phyloP scores from a whole-genome alignment of 2,888 invertebrate species.

The Tipula unca region DNA sequence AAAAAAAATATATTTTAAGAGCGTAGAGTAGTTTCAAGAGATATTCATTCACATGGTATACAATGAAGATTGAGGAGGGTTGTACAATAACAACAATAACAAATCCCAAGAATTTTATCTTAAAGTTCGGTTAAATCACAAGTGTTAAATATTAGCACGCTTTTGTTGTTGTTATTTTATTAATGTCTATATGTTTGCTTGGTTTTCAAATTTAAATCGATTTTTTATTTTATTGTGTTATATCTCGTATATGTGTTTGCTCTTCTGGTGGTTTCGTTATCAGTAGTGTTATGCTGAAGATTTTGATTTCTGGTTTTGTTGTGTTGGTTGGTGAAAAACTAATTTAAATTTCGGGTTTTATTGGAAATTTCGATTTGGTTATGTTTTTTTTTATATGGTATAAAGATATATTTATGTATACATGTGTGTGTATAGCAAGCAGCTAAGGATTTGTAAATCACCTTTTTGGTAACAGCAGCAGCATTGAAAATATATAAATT shows the following conservation, averaged over 20 bases:
- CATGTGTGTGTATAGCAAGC: neutral
- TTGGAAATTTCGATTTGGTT: neutral
- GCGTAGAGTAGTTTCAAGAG: neutral
- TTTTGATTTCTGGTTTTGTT: neutral
- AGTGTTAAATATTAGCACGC: neutral
- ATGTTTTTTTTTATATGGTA: neutral
- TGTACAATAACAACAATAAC: neutral
- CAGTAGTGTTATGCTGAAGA: neutral
- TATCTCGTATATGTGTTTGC: too few relatives aligned
- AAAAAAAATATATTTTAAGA: neutral
- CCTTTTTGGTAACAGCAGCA: neutral
- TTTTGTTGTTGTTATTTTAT: neutral
- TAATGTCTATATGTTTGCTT: neutral
- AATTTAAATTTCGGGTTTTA: neutral
- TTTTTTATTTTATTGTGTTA: neutral
- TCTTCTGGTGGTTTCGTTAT: neutral
- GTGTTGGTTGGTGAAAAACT: neutral
- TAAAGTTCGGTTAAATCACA: neutral
- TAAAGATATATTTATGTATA: neutral
- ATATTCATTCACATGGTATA: neutral
- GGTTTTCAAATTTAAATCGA: neutral
- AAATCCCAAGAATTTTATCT: neutral
- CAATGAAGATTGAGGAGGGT: neutral
- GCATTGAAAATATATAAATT: neutral
- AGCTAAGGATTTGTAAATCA: neutral